These are phyloP conservation scores for Lacerta bilineata DNA, from an alignment of 2,797 vertebrate species.

Conservation along the genomic window DNA sequence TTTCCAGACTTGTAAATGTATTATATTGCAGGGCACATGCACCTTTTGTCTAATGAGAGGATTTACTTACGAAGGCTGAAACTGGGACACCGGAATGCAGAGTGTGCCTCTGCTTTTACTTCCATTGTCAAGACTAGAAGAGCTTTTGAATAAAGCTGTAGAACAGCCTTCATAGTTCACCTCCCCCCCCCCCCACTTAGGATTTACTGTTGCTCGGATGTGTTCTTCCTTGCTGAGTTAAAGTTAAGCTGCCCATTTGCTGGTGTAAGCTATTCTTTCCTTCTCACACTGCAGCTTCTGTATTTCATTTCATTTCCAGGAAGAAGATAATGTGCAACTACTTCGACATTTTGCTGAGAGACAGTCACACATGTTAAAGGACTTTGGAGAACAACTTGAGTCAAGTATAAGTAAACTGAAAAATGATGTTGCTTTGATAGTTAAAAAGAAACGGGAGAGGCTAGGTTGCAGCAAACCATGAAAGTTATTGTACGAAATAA, in stretches of 20 bases:
- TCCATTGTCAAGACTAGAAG: too few species aligned
- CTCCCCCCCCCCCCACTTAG: too few species aligned
- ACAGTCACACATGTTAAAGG: constrained; percentile 83
- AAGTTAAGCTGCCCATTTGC: not conserved
- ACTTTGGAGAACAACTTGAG: constrained; percentile 88
- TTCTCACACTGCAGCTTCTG: not conserved
- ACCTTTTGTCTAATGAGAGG: too few species aligned
- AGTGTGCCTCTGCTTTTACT: too few species aligned
- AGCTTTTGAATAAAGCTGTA: too few species aligned
- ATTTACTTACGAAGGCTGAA: too few species aligned
- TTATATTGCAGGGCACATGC: too few species aligned
- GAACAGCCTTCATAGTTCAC: too few species aligned
- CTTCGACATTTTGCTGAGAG: constrained; percentile 85
- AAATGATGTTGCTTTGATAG: constrained; percentile 87
- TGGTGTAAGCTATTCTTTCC: not conserved
- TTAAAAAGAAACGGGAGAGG: constrained; percentile 86
- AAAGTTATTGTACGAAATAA: constrained; percentile 21
- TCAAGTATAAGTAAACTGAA: constrained; percentile 86
- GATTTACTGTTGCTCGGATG: too few species aligned
- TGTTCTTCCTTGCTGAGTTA: not conserved
- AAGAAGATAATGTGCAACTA: constrained; percentile 84
- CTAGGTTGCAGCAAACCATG: constrained; percentile 24
- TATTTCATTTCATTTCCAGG: constrained; percentile 78
- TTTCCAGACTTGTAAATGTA: too few species aligned
- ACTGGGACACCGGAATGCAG: too few species aligned